phyloP scores from a whole-genome alignment of 2,888 invertebrate genomes.

The Dynastes tityus region DNA sequence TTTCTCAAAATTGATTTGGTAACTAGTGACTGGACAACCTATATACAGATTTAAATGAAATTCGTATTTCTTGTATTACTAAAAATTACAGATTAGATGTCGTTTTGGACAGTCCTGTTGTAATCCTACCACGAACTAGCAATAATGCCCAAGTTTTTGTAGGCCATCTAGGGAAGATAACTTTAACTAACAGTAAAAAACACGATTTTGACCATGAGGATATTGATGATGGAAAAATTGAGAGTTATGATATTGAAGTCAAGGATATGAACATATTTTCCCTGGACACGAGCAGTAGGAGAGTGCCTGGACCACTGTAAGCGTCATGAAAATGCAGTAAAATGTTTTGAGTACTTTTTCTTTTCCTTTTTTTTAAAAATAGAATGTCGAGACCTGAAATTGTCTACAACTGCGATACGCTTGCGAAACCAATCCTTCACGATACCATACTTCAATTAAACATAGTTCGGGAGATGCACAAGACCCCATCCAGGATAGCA shows the following conservation, averaged over 20 bases:
- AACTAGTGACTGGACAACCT: too few relatives aligned
- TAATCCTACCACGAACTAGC: conserved; percentile 87
- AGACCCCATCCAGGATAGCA: conserved; percentile 58
- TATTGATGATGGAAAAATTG: conserved; percentile 61
- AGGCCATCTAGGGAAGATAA: conserved; percentile 93
- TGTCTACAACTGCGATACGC: conserved; percentile 82
- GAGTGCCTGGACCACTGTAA: conserved; percentile 65
- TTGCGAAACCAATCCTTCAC: conserved; percentile 90
- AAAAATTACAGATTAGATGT: conserved; percentile 77
- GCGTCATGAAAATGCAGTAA: not conserved
- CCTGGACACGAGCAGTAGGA: conserved; percentile 75
- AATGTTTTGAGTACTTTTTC: too few relatives aligned
- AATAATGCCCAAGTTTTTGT: conserved; percentile 89
- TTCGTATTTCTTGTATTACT: not conserved
- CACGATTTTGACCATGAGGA: conserved; percentile 57
- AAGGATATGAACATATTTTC: conserved; percentile 92
- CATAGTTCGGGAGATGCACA: conserved; percentile 64
- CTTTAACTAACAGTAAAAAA: conserved; percentile 71
- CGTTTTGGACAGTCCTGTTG: conserved; percentile 91
- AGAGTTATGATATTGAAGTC: conserved; percentile 80
- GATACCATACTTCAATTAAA: conserved; percentile 87
- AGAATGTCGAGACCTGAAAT: conserved; percentile 74
- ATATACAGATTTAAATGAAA: too few relatives aligned
- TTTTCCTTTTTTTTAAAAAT: conserved; percentile 46
- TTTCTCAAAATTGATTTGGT: too few relatives aligned